These are phyloP conservation scores for Paedocypris sp. DNA, from an alignment of 2,113 vertebrate species.

Conservation along the genomic window DNA sequence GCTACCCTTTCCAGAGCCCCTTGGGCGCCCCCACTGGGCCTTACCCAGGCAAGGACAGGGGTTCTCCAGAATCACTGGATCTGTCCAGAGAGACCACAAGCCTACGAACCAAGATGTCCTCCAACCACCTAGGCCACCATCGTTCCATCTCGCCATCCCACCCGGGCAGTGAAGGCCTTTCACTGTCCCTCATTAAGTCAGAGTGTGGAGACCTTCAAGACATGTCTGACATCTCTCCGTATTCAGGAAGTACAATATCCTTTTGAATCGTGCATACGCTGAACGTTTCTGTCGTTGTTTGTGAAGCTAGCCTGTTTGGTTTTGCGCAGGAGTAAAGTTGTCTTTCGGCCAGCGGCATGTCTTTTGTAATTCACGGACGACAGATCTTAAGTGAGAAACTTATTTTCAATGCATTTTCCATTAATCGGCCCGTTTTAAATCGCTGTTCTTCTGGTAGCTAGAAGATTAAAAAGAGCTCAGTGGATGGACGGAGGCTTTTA, in stretches of 20 bases:
- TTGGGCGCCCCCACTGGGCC: conserved; percentile 72
- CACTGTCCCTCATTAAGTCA: conserved; percentile 94
- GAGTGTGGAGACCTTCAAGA: conserved; percentile 97
- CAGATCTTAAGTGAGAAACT: conserved; percentile 34
- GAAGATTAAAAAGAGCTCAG: conserved; percentile 57
- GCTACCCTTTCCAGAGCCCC: conserved; percentile 90
- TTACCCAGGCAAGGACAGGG: conserved; percentile 77
- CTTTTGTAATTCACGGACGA: background rate
- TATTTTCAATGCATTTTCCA: conserved; percentile 53
- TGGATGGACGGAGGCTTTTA: conserved; percentile 52
- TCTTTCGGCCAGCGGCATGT: too few species aligned
- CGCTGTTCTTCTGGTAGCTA: conserved; percentile 44
- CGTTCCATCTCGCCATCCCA: conserved; percentile 86
- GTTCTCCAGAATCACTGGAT: conserved; percentile 91
- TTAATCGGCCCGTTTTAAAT: conserved; percentile 50
- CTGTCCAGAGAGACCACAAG: conserved; percentile 85
- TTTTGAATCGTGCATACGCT: conserved; percentile 50
- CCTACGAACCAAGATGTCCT: conserved; percentile 97
- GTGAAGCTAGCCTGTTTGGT: background rate
- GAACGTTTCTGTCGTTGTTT: background rate
- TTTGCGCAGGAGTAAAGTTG: too few species aligned
- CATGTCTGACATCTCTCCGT: conserved; percentile 94
- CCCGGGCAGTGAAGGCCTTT: conserved; percentile 84
- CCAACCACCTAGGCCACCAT: conserved; percentile 82
- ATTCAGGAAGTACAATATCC: conserved; percentile 98